Evolutionary conservation across 2,797 vertebrate species (phyloP).

Genomic region (Smutsia temminckii): DNA sequence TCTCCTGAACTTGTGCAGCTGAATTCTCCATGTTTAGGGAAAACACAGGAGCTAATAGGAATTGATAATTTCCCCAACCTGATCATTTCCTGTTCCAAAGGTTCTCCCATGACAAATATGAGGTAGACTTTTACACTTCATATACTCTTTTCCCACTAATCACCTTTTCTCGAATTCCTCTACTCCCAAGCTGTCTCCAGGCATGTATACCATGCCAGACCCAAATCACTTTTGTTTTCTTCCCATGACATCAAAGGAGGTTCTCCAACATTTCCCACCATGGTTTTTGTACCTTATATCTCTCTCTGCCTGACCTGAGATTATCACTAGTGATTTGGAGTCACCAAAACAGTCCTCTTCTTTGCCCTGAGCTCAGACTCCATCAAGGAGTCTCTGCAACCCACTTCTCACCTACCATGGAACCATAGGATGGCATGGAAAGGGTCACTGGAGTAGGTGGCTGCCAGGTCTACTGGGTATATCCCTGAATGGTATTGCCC

Average conservation of each 20-base stretch:
- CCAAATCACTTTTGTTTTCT: background rate
- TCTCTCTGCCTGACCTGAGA: slow-evolving; percentile 10
- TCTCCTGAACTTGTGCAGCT: background rate
- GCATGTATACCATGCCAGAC: background rate
- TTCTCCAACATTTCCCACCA: slow-evolving; percentile 19
- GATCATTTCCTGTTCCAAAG: slow-evolving; percentile 9
- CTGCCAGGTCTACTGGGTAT: background rate
- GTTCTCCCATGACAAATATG: background rate
- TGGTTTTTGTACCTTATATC: background rate
- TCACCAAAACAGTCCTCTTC: background rate
- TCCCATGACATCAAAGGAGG: background rate
- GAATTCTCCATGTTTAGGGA: background rate
- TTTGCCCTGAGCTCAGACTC: background rate
- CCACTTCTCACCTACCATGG: background rate
- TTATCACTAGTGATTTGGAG: background rate
- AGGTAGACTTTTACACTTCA: background rate
- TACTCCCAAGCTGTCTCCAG: slow-evolving; percentile 14
- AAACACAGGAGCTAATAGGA: background rate
- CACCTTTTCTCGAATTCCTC: slow-evolving; percentile 16
- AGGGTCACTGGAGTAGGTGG: background rate
- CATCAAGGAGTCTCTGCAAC: background rate
- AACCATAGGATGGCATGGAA: background rate
- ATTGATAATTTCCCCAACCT: slow-evolving; percentile 25
- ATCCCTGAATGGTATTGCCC: background rate
- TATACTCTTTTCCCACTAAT: background rate